Evolutionary conservation across 2,888 invertebrate species (phyloP), one percentile per base, ranked within the genome.

Genomic region (Xestia ashworthii): DNA sequence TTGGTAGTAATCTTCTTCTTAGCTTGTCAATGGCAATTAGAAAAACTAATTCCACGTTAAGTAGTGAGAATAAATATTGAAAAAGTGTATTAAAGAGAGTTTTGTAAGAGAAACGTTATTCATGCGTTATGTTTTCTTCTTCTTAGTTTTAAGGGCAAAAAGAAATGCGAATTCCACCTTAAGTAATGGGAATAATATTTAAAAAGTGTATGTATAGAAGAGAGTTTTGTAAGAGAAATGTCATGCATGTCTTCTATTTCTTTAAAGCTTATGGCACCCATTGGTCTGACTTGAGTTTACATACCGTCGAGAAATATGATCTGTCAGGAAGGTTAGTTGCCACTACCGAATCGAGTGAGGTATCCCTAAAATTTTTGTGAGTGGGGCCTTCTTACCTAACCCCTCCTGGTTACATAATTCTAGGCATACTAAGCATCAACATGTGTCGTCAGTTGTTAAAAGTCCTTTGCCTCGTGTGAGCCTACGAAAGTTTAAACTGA

Each of bases 1-100:
- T 11, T n/a, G 14, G 4, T 25, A n/a, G n/a, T n/a, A 5, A 0
- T n/a, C n/a, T 25, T n/a, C 12, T n/a, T 5, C 14, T n/a, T 5
- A 12, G 55, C 5, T n/a, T 55, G n/a, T 25, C n/a, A 2, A 4
- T 55, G 12, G 55, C n/a, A 55, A n/a, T 5, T 25, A n/a, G 12
- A 55, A 25, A 1, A 5, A 12, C n/a, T 55, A n/a, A 12, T 55
- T 4, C n/a, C n/a, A 25, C 4, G 12, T 0, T 55, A 22, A 53
- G 53, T 53, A 9, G 8, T 53, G n/a, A n/a, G n/a, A n/a, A n/a
- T n/a, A n/a, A 48, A 48, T 22, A 50, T 8, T 50, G 50, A 16
- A 8, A 19, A 0, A 50, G 3, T 55, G 5, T n/a, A 55, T n/a
- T n/a, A 12, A 55, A 55, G 4, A 41, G 41, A 41, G 41, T 55